A percentile compares a stretch with the other conserved stretches of the same genome.
Evolutionary conservation across 2,797 vertebrate species (phyloP).

Genomic region (Spizella passerina): DNA sequence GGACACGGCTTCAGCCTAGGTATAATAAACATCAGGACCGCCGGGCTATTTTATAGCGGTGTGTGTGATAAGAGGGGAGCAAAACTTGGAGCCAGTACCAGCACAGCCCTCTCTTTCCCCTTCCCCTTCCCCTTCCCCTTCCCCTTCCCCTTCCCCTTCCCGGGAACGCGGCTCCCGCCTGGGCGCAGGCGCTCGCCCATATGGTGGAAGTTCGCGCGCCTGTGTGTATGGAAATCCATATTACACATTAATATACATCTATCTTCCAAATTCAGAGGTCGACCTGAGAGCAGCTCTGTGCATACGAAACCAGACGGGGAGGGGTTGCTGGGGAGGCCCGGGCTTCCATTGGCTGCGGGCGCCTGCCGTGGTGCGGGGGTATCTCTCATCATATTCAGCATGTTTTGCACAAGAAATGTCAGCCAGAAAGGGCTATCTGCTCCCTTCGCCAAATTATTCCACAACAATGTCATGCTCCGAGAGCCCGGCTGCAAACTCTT

Average conservation of each 20-base stretch:
- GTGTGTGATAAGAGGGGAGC: not conserved
- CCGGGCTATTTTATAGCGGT: conserved; percentile 35
- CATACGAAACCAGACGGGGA: conserved; percentile 89
- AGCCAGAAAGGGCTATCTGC: conserved; percentile 98
- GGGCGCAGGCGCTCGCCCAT: not conserved
- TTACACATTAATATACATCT: conserved; percentile 78
- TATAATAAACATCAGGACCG: conserved; percentile 46
- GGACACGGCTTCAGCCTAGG: conserved; percentile 17
- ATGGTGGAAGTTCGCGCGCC: not conserved
- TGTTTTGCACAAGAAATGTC: conserved; percentile 99
- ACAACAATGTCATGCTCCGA: conserved; percentile 98
- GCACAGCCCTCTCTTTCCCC: not conserved
- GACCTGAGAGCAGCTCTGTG: conserved; percentile 83
- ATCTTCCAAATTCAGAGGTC: conserved; percentile 83
- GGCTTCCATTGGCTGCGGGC: conserved; percentile 96
- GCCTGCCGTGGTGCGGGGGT: conserved; percentile 91
- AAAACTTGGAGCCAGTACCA: not conserved
- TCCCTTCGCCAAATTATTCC: conserved; percentile 97
- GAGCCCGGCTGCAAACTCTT: conserved; percentile 94
- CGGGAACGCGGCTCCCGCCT: not conserved
- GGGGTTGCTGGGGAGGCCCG: conserved; percentile 87
- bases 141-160: not conserved
- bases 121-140: not conserved
- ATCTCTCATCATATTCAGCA: conserved; percentile 99
- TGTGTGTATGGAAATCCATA: conserved; percentile 54